Percentiles rank a stretch among this genome's conserved stretches.
Evolutionary conservation across 2,888 invertebrate genomes (phyloP).

Genomic region (Eristalis intricaria): DNA sequence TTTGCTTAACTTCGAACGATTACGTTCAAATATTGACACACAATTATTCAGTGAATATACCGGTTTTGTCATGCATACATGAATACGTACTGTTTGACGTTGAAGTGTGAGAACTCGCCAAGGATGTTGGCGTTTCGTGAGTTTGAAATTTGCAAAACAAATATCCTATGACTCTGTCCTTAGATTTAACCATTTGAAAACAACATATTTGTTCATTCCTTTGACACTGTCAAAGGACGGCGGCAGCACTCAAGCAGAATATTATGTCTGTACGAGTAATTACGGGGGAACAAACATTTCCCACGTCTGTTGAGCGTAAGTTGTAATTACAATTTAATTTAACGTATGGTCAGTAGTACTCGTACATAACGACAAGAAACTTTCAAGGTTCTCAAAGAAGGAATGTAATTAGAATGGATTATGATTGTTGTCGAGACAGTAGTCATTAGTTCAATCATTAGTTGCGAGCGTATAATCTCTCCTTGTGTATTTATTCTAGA

Average conservation of each 20-base stretch:
- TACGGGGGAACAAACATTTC: conserved; percentile 15
- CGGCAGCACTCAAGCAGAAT: not conserved
- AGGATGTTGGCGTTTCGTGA: not conserved
- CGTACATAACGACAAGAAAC: conserved; percentile 12
- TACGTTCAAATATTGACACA: no score
- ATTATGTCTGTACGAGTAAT: conserved; percentile 4
- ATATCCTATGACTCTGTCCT: not conserved
- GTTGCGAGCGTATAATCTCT: conserved; percentile 39
- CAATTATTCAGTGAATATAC: not conserved
- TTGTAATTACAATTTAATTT: conserved; percentile 48
- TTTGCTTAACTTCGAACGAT: no score
- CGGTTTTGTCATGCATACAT: not conserved
- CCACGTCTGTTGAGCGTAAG: not conserved
- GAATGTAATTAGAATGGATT: conserved; percentile 44
- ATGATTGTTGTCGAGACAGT: conserved; percentile 31
- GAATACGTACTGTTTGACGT: not conserved
- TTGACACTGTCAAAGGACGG: not conserved
- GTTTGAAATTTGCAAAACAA: not conserved
- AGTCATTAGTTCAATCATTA: conserved; percentile 54
- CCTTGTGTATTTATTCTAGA: not conserved
- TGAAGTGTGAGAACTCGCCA: not conserved
- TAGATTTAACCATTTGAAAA: not conserved
- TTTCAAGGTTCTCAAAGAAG: conserved; percentile 40
- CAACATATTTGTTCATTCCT: not conserved
- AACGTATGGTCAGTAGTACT: conserved; percentile 13